Evolutionary conservation across 2,888 invertebrate species (phyloP), one percentile per base, ranked within the genome.

Genomic region (Metellina segmentata): DNA sequence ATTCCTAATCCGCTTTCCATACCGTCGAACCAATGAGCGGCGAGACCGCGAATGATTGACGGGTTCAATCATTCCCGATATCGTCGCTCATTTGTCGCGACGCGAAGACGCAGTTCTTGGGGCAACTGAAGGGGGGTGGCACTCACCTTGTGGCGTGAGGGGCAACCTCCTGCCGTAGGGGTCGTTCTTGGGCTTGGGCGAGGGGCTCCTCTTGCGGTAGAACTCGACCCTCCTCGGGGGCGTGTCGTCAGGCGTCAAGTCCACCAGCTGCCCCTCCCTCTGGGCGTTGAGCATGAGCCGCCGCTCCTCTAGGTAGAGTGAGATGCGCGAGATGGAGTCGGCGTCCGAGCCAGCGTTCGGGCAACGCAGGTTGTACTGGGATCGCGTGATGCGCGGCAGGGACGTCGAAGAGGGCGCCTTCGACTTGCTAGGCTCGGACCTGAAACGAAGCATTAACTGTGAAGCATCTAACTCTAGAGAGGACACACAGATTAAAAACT

Each of bases 81-180:
- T n/a, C n/a, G n/a, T n/a, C 34, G 34, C 1, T 34, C 34, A 34
- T 34, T 34, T 1, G 34, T 34, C 34, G 4, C 34, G 34, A 34
- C 34, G 4, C 34, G 34, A 34, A 34, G 34, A 4, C 34, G 34
- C 4, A 4, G 34, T 34, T 34, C n/a, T n/a, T n/a, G n/a, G n/a
- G n/a, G n/a, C 1, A 34, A 4, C 34, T 34, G 34, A 34, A 34
- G 4, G 34, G 34, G 34, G 4, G 34, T 1, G 34, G 11, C 61
- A 61, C 51, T 94, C 94, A 96, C 96, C 96, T 94, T 96, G 95
- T 52, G 96, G 96, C 7, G 96, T 96, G 94, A 96, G 95, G 0
- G 96, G 96, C 79, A 96, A 95, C 83, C 96, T 94, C 78, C 95
- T 95, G 6, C 95, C 95, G 93, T 95, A 95, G 61, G 95, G 94